Conservation (phyloP, 2,888 invertebrate genomes). For the Acanthosepion lycidas region DNA sequence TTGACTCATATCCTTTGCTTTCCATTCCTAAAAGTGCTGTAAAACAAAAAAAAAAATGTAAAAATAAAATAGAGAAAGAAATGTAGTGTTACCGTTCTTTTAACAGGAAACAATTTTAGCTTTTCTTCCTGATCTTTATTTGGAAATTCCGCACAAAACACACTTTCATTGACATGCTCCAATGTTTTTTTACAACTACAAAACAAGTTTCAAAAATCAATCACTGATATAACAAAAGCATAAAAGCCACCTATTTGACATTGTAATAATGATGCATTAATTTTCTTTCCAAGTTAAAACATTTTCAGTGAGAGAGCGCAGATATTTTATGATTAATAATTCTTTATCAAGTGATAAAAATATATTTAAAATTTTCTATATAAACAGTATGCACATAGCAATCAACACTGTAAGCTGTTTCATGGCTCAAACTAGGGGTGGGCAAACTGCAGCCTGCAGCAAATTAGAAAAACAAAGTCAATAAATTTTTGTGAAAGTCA, state of each 20-base stretch:
- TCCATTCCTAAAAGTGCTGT: too few species aligned
- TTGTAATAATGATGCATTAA: background rate
- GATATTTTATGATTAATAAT: too few species aligned
- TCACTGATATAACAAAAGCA: background rate
- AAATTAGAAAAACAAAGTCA: too few species aligned
- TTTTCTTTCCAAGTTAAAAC: background rate
- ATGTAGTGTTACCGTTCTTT: background rate
- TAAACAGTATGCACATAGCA: too few species aligned
- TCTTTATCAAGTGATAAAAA: too few species aligned
- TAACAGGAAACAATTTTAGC: conserved; percentile 52
- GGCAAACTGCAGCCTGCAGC: too few species aligned
- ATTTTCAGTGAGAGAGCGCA: too few species aligned
- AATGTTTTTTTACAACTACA: conserved; percentile 67
- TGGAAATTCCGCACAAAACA: conserved; percentile 72
- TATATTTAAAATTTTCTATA: too few species aligned
- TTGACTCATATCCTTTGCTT: too few species aligned
- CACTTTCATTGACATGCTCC: conserved; percentile 71
- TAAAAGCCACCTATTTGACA: background rate
- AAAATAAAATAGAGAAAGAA: background rate
- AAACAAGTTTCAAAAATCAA: background rate
- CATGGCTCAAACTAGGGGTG: too few species aligned
- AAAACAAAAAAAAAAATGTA: background rate
- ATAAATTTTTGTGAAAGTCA: too few species aligned
- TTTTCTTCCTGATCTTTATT: conserved; percentile 65
- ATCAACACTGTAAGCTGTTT: too few species aligned